Base-by-base conservation (phyloP, 92 coral and sea anemone species). In the Desmophyllum pertusum region DNA sequence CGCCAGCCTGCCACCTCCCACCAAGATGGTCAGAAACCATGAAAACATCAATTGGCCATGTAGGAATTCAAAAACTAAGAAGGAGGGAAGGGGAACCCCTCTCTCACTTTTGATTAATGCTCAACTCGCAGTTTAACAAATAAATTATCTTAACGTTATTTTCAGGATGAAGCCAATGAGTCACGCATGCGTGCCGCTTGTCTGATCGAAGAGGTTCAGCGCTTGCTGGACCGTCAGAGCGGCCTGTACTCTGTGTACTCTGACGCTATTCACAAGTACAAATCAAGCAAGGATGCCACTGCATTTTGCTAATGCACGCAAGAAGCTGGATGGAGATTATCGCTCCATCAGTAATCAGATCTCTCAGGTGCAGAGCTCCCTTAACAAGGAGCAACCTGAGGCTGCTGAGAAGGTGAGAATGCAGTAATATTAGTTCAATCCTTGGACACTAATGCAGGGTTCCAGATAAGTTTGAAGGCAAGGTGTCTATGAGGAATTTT, bases 111-210 rank as follows among this genome's bases (percentile, higher is more conserved):
- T 52, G 6, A 52, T 14, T 52, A 52, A 52, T 1, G 6, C 59
- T 52, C n/a, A n/a, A n/a, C n/a, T n/a, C n/a, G n/a, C n/a, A n/a
- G n/a, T n/a, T n/a, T n/a, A n/a, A n/a, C n/a, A n/a, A n/a, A n/a
- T n/a, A n/a, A n/a, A n/a, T n/a, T n/a, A n/a, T n/a, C n/a, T n/a
- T n/a, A n/a, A n/a, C n/a, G n/a, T n/a, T n/a, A n/a, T n/a, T 37
- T 15, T 10, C 38, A 96, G 99, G 99, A 96, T 77, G 99, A 91
- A 74, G 99, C 93, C 14, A 95, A 90, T 69, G 99, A 96, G 84
- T 91, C 99, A 8, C 90, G 95, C 62, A 95, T 94, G 94, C 95
- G 99, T 39, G 99, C 99, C 6, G 99, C 99, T 82, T 97, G 99
- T 61, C 93, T 94, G 41, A 81, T 94, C 21, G 99, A 96, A 61